Evolutionary conservation across 2,113 vertebrate genomes (phyloP).

Genomic region (Myrmecobius fasciatus): DNA sequence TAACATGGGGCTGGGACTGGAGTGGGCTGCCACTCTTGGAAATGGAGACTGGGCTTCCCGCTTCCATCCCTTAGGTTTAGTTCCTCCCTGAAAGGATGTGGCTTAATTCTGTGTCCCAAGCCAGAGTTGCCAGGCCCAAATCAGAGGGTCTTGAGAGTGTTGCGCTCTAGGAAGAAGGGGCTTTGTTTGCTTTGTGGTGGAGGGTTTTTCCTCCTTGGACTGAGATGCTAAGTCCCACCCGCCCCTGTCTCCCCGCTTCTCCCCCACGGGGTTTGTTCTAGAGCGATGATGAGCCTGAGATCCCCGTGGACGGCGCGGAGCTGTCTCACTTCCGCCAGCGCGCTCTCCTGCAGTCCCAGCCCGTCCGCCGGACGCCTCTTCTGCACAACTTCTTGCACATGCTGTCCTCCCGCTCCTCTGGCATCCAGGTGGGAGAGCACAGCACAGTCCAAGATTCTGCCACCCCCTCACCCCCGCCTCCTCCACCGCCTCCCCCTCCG

Average conservation of each 20-base stretch:
- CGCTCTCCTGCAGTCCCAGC: conserved; percentile 95
- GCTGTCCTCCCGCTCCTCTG: conserved; percentile 95
- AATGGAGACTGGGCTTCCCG: conserved; percentile 42
- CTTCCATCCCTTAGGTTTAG: conserved; percentile 39
- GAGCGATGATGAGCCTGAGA: conserved; percentile 97
- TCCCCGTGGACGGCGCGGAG: conserved; percentile 96
- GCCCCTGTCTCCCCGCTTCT: conserved; percentile 28
- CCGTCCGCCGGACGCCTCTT: conserved; percentile 96
- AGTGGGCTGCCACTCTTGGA: conserved; percentile 44
- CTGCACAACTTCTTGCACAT: conserved; percentile 99
- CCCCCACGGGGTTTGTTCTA: conserved; percentile 74
- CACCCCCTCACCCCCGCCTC: conserved; percentile 85
- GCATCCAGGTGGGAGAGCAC: conserved; percentile 91
- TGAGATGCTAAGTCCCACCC: conserved; percentile 54
- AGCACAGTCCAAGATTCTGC: conserved; percentile 87
- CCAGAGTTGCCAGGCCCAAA: background rate
- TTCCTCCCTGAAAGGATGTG: conserved; percentile 46
- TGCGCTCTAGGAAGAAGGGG: conserved; percentile 13
- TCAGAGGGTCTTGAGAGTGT: conserved; percentile 47
- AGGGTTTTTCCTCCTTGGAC: conserved; percentile 43
- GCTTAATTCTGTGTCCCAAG: conserved; percentile 27
- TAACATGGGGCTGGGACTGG: background rate
- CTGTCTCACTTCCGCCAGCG: conserved; percentile 97
- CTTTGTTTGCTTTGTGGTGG: conserved; percentile 36
- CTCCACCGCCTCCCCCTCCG: conserved; percentile 86